Evolutionary conservation across 1,140 invertebrate genomes (phyloP), one percentile per base, ranked within the genome.

Genomic region (Octopus bimaculoides): DNA sequence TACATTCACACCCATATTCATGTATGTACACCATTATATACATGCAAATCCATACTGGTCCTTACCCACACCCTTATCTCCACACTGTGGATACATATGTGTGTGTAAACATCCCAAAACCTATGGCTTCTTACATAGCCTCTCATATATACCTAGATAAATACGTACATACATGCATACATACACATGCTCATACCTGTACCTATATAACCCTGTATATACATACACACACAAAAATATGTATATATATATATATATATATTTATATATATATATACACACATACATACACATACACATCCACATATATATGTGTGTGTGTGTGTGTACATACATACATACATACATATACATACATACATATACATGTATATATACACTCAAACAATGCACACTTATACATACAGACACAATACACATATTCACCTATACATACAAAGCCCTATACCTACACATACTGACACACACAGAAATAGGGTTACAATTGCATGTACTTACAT

Each of bases 151-250:
- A 41, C 2, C 0, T 41, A 41, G 0, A 41, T 41, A 41, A 1
- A 2, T 41, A 41, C 2, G 2, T 41, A 41, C 2, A 41, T 41
- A 41, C 2, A 2, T 41, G 0, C 2, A 2, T 41, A 2, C 2
- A 2, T 41, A 2, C 2, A 2, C 2, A 2, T 41, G 26, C 2
- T 0, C 2, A 2, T 41, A 2, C 2, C 0, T 41, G 26, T 2
- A 41, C 2, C 0, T 2, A 2, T 2, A 41, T 2, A 41, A 1
- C 26, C 2, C 0, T 2, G 2, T 41, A 41, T 41, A 2, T 41
- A 0, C 2, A 41, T 41, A 41, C 2, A 41, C 2, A 41, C 2
- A 41, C 2, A 41, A 1, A 41, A 41, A 41, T 2, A 41, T 2
- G 2, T 2, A 41, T 2, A 41, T 41, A 41, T 41, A 41, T 41